These are phyloP conservation scores for Chauna torquata DNA, from an alignment of 2,113 vertebrate species.

Conservation along the genomic window DNA sequence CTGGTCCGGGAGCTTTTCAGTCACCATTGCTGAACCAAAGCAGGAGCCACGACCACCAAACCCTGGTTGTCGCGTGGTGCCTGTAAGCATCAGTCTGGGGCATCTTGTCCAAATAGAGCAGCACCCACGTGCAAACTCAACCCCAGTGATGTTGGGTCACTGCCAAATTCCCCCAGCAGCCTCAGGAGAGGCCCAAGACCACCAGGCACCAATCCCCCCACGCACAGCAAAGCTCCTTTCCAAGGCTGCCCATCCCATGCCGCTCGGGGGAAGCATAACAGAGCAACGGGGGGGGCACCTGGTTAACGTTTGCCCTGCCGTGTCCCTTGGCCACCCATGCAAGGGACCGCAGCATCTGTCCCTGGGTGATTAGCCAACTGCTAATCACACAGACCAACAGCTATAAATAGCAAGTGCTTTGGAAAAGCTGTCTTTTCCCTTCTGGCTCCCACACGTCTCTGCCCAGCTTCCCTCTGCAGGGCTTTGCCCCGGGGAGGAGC, in stretches of 20 bases:
- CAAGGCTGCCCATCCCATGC: neutral
- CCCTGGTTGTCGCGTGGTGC: neutral
- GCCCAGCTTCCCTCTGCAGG: neutral
- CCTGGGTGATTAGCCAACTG: conserved; percentile 10
- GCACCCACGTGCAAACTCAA: neutral
- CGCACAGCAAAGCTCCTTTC: neutral
- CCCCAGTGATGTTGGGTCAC: too few species aligned
- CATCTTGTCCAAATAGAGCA: neutral
- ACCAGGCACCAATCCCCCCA: neutral
- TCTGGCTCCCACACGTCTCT: neutral
- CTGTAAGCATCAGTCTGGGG: fast-evolving
- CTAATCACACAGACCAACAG: neutral
- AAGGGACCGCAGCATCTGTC: neutral
- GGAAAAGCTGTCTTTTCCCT: neutral
- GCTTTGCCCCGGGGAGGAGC: neutral
- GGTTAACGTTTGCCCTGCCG: fast-evolving
- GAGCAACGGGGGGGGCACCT: neutral
- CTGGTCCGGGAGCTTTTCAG: neutral
- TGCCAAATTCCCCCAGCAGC: fast-evolving
- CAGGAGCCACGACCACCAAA: neutral
- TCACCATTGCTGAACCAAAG: neutral
- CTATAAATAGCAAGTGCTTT: neutral
- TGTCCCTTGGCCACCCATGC: neutral
- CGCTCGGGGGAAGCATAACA: fast-evolving
- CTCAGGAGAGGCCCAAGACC: neutral